A percentile compares a stretch with the other conserved stretches of the same genome.
Evolutionary conservation across 2,888 invertebrate species (phyloP).

Genomic region (Liposcelis brunnea): DNA sequence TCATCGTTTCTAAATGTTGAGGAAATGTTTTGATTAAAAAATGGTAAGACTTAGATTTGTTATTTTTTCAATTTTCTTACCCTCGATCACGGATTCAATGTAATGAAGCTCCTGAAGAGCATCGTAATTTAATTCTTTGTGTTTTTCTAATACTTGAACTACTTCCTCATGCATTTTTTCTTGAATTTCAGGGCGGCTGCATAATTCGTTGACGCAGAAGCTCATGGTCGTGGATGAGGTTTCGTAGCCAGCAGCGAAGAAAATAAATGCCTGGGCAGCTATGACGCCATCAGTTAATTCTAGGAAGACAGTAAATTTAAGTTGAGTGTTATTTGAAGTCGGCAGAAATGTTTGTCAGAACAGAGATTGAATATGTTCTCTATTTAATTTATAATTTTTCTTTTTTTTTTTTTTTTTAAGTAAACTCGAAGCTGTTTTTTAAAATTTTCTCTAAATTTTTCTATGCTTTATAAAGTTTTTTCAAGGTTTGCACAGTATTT

Average conservation of each 20-base stretch:
- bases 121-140: slow-evolving; percentile 25
- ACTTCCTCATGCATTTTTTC: slow-evolving; percentile 26
- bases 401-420: no score
- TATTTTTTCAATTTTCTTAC: no score
- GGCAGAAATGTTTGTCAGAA: no score
- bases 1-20: slow-evolving; percentile 21
- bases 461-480: no score
- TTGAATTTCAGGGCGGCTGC: slow-evolving; percentile 26
- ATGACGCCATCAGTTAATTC: slow-evolving; percentile 17
- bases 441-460: background rate
- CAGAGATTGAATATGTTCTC: background rate
- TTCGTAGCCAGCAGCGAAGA: slow-evolving; percentile 32
- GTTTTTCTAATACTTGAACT: slow-evolving; percentile 21
- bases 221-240: slow-evolving; percentile 31
- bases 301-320: no score
- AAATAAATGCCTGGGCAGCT: slow-evolving; percentile 29
- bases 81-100: slow-evolving; percentile 27
- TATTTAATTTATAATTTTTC: background rate
- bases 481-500: no score
- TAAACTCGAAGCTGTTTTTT: no score
- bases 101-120: slow-evolving; percentile 29
- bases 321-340: no score
- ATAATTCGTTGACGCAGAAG: slow-evolving; percentile 29
- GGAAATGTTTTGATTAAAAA: background rate
- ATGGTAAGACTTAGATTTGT: background rate